Evolutionary conservation across 2,888 invertebrate genomes (phyloP).

Genomic region (Endotricha flammealis): DNA sequence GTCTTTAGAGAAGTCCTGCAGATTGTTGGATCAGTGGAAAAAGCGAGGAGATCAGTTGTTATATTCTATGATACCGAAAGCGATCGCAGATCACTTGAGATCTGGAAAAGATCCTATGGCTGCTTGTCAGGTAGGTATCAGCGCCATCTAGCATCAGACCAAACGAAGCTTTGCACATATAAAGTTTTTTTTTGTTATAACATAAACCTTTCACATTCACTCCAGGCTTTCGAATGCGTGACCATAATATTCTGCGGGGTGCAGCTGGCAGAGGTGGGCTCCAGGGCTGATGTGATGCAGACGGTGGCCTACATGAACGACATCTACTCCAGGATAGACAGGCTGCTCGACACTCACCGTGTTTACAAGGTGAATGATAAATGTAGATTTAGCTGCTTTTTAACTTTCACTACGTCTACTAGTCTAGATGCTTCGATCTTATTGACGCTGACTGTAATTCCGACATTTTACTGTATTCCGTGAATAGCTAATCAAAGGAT

Average conservation of each 20-base stretch:
- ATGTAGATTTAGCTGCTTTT: too few relatives aligned
- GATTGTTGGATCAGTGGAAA: conserved; percentile 90
- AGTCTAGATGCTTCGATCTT: too few relatives aligned
- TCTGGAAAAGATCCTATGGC: conserved; percentile 85
- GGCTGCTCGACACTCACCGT: conserved; percentile 88
- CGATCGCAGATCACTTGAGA: conserved; percentile 88
- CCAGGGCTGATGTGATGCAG: conserved; percentile 81
- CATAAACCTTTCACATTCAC: too few relatives aligned
- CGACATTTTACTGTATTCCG: too few relatives aligned
- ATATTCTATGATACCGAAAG: conserved; percentile 94
- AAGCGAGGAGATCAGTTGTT: conserved; percentile 89
- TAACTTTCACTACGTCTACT: too few relatives aligned
- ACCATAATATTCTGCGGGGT: conserved; percentile 89
- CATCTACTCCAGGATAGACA: conserved; percentile 90
- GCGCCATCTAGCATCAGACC: too few relatives aligned
- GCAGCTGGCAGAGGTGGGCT: conserved; percentile 64
- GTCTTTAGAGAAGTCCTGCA: conserved; percentile 87
- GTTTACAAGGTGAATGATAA: conserved; percentile 94
- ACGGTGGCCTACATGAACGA: conserved; percentile 91
- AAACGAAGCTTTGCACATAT: too few relatives aligned
- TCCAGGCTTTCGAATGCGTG: conserved; percentile 85
- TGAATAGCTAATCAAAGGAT: too few relatives aligned
- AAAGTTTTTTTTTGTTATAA: too few relatives aligned
- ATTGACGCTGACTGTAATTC: too few relatives aligned
- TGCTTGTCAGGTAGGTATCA: conserved; percentile 83